These are phyloP conservation scores for Platorchestia sp. DNA, from an alignment of 1,140 invertebrate genomes.

Conservation along the genomic window DNA sequence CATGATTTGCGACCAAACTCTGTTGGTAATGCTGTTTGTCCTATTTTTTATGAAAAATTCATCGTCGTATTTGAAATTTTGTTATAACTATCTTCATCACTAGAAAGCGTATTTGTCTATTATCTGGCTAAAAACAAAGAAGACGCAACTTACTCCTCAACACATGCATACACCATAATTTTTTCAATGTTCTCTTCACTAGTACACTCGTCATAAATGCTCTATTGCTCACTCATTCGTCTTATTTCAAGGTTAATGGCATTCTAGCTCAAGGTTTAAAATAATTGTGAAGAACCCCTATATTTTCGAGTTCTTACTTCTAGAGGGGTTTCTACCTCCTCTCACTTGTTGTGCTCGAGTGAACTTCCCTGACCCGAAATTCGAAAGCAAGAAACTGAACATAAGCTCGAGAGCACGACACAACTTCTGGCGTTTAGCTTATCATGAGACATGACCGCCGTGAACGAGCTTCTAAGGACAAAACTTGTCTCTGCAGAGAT, in stretches of 20 bases:
- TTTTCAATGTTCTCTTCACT: not conserved
- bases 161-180: too few species aligned
- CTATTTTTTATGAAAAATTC: too few species aligned
- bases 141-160: too few species aligned
- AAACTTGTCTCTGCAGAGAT: too few species aligned
- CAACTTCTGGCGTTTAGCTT: not conserved
- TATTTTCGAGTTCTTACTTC: not conserved
- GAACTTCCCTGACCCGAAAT: not conserved
- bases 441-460: not conserved
- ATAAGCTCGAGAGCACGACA: not conserved
- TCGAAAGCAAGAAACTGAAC: not conserved
- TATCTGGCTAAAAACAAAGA: too few species aligned
- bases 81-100: too few species aligned
- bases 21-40: too few species aligned
- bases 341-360: not conserved
- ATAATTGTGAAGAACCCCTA: not conserved
- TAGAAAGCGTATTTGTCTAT: too few species aligned
- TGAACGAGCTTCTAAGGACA: too few species aligned
- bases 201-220: not conserved
- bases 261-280: not conserved
- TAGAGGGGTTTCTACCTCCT: not conserved
- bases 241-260: not conserved
- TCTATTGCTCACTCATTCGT: not conserved
- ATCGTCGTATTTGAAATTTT: too few species aligned
- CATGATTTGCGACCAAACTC: too few species aligned